Evolutionary conservation across 2,888 invertebrate species (phyloP), one percentile per base, ranked within the genome.

Genomic region (Hanleya hanleyi): DNA sequence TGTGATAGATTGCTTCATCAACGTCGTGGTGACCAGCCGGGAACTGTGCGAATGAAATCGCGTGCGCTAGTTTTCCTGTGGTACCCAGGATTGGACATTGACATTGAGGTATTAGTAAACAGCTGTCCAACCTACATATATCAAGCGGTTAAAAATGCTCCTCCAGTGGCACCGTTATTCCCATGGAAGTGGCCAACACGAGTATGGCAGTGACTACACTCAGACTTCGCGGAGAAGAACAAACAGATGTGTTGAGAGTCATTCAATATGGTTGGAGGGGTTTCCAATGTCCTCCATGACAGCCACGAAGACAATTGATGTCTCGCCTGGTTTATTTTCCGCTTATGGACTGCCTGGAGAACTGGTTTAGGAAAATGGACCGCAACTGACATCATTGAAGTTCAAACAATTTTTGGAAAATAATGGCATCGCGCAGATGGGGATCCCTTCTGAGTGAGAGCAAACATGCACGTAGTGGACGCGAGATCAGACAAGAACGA

Each of bases 191-290:
- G 70, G 61, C 84, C 85, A 18, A 69, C 64, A 12, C 69, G 72
- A 41, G 78, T 82, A 18, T 86, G 83, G 85, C 67, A 68, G 9
- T 66, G 84, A 9, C 9, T 86, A 3, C 84, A 85, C 49, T 51
- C 83, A 26, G 83, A 86, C 67, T 81, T 76, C 66, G 84, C 83
- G n/a, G 82, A 77, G 32, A 79, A 73, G 35, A n/a, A 70, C 50
- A 78, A 76, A 7, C 57, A 67, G 49, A 77, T 75, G 61, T 78
- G 74, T n/a, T n/a, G n/a, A n/a, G n/a, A n/a, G n/a, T n/a, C n/a
- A n/a, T n/a, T n/a, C n/a, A n/a, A n/a, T n/a, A n/a, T n/a, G n/a
- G n/a, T n/a, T n/a, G n/a, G n/a, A n/a, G n/a, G n/a, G n/a, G n/a
- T n/a, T n/a, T n/a, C n/a, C n/a, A n/a, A n/a, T n/a, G n/a, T n/a